phyloP scores from a whole-genome alignment of 2,113 vertebrate species.

The Leucoraja erinaceus region DNA sequence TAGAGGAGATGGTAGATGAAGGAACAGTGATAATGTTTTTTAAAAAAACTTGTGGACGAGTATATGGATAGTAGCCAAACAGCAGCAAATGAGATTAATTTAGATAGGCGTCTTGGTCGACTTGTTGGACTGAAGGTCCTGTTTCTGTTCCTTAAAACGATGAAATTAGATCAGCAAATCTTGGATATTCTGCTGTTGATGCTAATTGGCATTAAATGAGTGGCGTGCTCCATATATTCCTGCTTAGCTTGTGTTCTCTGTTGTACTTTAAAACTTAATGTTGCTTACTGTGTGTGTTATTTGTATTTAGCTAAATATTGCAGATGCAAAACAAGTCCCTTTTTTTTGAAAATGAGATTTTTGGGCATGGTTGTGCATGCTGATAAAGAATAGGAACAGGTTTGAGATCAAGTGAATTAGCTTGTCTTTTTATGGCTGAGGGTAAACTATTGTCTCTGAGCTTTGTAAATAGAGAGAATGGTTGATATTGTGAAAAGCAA shows the following conservation, averaged over 20 bases:
- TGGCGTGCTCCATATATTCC: neutral
- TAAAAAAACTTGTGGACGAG: too few species aligned
- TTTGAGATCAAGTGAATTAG: neutral
- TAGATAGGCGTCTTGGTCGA: too few species aligned
- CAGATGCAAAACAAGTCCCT: neutral
- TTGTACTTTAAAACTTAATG: neutral
- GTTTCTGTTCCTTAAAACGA: too few species aligned
- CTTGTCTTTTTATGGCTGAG: neutral
- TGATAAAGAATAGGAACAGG: neutral
- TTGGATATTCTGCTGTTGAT: neutral
- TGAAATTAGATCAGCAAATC: too few species aligned
- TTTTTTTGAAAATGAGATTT: neutral
- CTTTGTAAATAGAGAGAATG: neutral
- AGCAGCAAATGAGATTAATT: too few species aligned
- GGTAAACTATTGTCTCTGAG: neutral
- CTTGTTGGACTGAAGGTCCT: too few species aligned
- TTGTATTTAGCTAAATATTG: neutral
- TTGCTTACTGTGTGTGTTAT: neutral
- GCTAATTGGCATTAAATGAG: neutral
- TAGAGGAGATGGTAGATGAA: too few species aligned
- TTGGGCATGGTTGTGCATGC: neutral
- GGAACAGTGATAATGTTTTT: too few species aligned
- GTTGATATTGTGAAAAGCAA: neutral
- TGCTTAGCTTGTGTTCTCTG: neutral
- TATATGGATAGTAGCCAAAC: too few species aligned